phyloP scores from a whole-genome alignment of 2,888 invertebrate genomes.

The Zeuzera pyrina region DNA sequence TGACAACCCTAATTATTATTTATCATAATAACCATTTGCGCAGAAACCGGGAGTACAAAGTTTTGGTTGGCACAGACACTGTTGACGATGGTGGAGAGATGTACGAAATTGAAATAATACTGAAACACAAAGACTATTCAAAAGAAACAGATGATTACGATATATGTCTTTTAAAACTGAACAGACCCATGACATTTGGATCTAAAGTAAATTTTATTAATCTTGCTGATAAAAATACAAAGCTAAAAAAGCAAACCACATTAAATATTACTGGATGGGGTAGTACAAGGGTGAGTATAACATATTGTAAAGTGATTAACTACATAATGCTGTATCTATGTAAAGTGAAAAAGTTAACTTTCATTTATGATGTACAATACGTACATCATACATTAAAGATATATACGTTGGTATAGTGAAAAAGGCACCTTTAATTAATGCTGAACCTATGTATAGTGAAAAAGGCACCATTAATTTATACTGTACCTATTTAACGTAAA shows the following conservation, averaged over 20 bases:
- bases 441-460: too few relatives aligned
- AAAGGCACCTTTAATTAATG: too few relatives aligned
- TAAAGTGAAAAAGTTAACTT: too few relatives aligned
- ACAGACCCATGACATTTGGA: slow-evolving; percentile 8
- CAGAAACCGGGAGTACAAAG: slow-evolving; percentile 16
- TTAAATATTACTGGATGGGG: slow-evolving; percentile 14
- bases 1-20: background rate
- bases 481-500: too few relatives aligned
- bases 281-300: slow-evolving; percentile 9
- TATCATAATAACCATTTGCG: background rate
- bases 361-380: too few relatives aligned
- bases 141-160: background rate
- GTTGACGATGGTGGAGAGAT: slow-evolving; percentile 19
- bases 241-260: slow-evolving; percentile 4
- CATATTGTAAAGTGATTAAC: too few relatives aligned
- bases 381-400: too few relatives aligned
- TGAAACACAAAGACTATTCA: slow-evolving; percentile 1
- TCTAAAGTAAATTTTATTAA: slow-evolving; percentile 10
- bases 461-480: too few relatives aligned
- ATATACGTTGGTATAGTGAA: too few relatives aligned
- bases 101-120: slow-evolving; percentile 13
- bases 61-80: slow-evolving; percentile 24
- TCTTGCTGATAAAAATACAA: slow-evolving; percentile 6
- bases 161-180: slow-evolving; percentile 12
- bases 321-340: too few relatives aligned